Conservation (phyloP, 1,140 invertebrate species). For the Zaprionus taronus region DNA sequence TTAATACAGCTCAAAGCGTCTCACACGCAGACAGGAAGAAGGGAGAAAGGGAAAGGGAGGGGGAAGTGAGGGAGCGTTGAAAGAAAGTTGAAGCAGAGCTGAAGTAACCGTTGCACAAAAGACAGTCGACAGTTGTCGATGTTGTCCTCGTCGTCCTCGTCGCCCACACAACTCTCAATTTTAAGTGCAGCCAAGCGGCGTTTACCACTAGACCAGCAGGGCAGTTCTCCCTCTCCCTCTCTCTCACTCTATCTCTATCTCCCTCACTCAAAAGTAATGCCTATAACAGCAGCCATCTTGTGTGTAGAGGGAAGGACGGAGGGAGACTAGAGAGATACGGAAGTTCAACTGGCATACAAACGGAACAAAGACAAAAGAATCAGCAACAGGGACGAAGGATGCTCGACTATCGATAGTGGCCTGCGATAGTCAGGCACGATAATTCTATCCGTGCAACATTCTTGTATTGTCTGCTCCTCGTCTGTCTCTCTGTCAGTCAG, state of each 20-base stretch:
- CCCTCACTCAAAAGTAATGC: neutral
- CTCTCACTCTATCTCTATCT: neutral
- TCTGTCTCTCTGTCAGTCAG: neutral
- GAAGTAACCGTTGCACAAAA: slow-evolving; percentile 25
- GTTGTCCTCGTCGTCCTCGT: slow-evolving; percentile 25
- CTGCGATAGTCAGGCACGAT: too few species aligned
- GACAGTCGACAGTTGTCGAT: slow-evolving; percentile 30
- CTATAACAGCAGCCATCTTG: too few species aligned
- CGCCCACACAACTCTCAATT: slow-evolving; percentile 56
- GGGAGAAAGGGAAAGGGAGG: neutral
- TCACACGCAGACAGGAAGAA: slow-evolving; percentile 15
- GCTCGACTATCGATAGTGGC: too few species aligned
- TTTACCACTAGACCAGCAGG: slow-evolving; percentile 10
- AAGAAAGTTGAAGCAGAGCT: slow-evolving; percentile 13
- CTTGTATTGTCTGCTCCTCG: neutral
- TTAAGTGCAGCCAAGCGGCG: slow-evolving; percentile 65
- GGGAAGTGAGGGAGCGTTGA: neutral
- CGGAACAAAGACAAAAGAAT: too few species aligned
- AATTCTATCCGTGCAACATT: neutral
- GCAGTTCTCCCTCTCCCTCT: neutral
- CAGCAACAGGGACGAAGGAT: too few species aligned
- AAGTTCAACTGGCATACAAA: too few species aligned
- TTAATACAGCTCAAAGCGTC: slow-evolving; percentile 69
- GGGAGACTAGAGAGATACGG: too few species aligned
- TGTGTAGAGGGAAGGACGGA: too few species aligned